Evolutionary conservation across 2,113 vertebrate species (phyloP), one percentile per base, ranked within the genome.

Genomic region (Hepsetus odoe): DNA sequence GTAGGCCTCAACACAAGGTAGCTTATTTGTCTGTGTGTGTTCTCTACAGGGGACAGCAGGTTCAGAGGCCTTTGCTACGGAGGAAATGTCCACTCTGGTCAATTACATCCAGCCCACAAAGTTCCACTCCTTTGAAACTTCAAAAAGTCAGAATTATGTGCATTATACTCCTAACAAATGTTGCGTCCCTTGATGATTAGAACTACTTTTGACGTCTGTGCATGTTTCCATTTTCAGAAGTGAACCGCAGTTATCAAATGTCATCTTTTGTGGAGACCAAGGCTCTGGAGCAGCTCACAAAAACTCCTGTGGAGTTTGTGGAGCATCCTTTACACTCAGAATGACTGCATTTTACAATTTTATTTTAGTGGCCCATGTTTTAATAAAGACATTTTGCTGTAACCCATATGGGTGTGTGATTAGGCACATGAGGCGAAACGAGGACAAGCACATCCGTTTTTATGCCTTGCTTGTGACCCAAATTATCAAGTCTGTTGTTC

Each of bases 251-350:
- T 87, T 98, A 95, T 90, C 94, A 98, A 91, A 99, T 99, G 98
- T 99, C 98, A 74, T 99, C 98, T 67, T 99, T 98, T 56, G 97
- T 99, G 94, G 98, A 99, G 94, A 99, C 98, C 82, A 99, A 99
- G 93, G 98, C 96, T 42, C 93, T 99, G 38, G 97, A 98, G 88
- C 98, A 96, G 44, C 95, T 99, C 77, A 99, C 97, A 0, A 99
- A 99, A 90, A 95, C 96, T 83, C 98, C 97, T 0, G 98, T 99
- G 90, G 97, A 99, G 91, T 99, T 99, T 89, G 96, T 99, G 16
- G 97, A 99, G 97, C 95, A 99, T 98, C 98, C 95, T 97, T 96
- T 80, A 67, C 80, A 83, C 66, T 5, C 13, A 70, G 26, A 24
- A 44, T 20, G 24, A 74, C 30, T 59, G 14, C 38, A 40, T 46